phyloP scores from a whole-genome alignment of 2,888 invertebrate genomes.

The Eilema caniola region DNA sequence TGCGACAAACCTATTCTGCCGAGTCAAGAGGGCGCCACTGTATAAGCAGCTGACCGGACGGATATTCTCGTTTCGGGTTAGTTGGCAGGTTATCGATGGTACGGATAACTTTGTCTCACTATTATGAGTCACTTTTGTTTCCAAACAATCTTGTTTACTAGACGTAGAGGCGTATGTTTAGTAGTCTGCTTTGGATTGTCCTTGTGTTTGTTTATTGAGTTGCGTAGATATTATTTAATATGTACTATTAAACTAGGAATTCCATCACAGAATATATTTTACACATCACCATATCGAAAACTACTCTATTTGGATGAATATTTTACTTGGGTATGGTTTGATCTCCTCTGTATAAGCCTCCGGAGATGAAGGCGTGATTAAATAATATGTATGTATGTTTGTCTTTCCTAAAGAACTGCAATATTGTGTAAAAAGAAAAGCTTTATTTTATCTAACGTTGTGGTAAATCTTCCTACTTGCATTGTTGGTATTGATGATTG shows the following conservation, averaged over 20 bases:
- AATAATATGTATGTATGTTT: no score
- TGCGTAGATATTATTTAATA: neutral
- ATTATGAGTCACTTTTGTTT: conserved; percentile 48
- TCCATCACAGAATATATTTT: neutral
- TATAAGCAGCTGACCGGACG: neutral
- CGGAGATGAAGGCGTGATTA: no score
- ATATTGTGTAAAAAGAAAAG: no score
- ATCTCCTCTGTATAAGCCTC: no score
- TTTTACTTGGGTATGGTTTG: no score
- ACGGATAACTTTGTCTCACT: conserved; percentile 9
- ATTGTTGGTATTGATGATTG: neutral
- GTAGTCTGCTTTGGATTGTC: conserved; percentile 3
- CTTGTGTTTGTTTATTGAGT: neutral
- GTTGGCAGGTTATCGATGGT: neutral
- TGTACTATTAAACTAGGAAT: no score
- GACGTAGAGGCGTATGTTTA: conserved; percentile 40
- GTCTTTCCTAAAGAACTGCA: no score
- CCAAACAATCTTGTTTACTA: conserved; percentile 47
- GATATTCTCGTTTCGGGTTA: conserved; percentile 11
- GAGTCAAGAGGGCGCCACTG: neutral
- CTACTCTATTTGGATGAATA: no score
- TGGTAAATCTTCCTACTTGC: no score
- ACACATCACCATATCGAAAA: no score
- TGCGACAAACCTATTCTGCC: conserved; percentile 8
- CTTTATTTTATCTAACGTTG: neutral